phyloP scores from a whole-genome alignment of 2,888 invertebrate genomes.

The Sabatieria punctata region DNA sequence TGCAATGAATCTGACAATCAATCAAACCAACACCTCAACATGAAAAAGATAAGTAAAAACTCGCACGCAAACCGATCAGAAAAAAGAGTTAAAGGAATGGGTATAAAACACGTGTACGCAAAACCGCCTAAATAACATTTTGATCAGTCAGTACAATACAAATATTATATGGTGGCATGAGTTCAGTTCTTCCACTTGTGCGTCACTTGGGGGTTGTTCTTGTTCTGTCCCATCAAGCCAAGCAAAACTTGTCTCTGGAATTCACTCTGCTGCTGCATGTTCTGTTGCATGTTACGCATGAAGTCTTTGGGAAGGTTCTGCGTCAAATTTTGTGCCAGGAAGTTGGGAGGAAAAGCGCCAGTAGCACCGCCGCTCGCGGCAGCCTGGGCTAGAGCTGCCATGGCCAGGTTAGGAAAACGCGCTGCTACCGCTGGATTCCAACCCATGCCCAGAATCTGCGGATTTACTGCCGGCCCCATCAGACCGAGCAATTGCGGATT shows the following conservation, averaged over 20 bases:
- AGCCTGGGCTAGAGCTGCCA: neutral
- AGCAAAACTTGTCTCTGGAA: neutral
- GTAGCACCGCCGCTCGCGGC: neutral
- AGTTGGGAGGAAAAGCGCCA: neutral
- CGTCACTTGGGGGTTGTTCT: too few species aligned
- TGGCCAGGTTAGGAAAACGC: neutral
- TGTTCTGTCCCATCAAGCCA: neutral
- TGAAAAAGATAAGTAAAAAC: too few species aligned
- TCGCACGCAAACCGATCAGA: too few species aligned
- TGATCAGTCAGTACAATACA: too few species aligned
- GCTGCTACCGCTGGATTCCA: neutral
- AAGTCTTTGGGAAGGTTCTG: neutral
- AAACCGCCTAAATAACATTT: too few species aligned
- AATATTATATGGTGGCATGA: too few species aligned
- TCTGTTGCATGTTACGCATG: neutral
- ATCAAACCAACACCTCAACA: too few species aligned
- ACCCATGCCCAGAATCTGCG: neutral
- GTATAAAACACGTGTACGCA: too few species aligned
- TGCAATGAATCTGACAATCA: too few species aligned
- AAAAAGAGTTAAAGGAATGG: too few species aligned
- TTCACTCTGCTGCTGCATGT: neutral
- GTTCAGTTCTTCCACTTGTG: too few species aligned
- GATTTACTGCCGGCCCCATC: too few species aligned
- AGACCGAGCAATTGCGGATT: neutral
- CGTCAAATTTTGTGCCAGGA: neutral